Evolutionary conservation across 2,888 invertebrate genomes (phyloP).

Genomic region (Parnassius mnemosyne): DNA sequence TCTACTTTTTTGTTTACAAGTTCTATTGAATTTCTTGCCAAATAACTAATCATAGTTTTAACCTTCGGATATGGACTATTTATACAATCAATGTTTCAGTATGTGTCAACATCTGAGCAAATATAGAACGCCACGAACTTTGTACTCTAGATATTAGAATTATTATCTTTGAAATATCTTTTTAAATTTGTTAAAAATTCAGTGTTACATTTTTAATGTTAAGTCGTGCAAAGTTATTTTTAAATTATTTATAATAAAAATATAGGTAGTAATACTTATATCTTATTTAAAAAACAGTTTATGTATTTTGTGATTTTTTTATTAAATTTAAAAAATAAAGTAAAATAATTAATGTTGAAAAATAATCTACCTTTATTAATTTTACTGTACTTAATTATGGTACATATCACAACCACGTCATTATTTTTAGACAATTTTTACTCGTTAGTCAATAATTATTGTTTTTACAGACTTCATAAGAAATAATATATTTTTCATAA

Average conservation of each 20-base stretch:
- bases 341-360: too few species aligned
- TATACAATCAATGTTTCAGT: conserved; percentile 49
- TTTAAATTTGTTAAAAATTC: conserved; percentile 31
- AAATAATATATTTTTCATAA: too few species aligned
- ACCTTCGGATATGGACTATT: conserved; percentile 67
- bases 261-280: background rate
- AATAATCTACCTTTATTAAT: too few species aligned
- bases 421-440: too few species aligned
- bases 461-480: too few species aligned
- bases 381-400: too few species aligned
- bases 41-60: conserved; percentile 47
- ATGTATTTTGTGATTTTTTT: conserved; percentile 2
- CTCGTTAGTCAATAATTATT: too few species aligned
- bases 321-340: background rate
- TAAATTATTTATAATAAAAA: background rate
- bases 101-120: conserved; percentile 44
- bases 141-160: conserved; percentile 50
- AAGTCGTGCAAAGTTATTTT: background rate
- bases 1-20: too few species aligned
- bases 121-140: conserved; percentile 57
- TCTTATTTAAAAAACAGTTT: background rate
- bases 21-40: conserved; percentile 33
- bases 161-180: conserved; percentile 42
- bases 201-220: conserved; percentile 12
- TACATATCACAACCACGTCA: too few species aligned